These are phyloP conservation scores for Campoplex nolae DNA, from an alignment of 2,888 invertebrate genomes.

Conservation along the genomic window DNA sequence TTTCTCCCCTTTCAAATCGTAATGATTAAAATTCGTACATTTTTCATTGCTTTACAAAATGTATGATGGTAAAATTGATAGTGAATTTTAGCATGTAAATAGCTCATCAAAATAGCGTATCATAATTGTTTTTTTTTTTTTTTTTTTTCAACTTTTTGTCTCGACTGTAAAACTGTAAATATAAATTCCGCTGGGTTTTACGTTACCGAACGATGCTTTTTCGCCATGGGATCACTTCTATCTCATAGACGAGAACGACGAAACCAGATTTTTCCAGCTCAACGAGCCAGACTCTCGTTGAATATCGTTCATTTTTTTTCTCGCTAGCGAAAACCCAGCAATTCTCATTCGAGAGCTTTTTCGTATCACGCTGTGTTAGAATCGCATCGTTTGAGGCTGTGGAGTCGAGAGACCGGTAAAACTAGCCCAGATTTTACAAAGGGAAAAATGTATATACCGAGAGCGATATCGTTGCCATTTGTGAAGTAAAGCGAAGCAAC, in stretches of 20 bases:
- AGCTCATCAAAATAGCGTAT: neutral
- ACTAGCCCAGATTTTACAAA: constrained; percentile 3
- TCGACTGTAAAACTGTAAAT: neutral
- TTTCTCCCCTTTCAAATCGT: too few relatives aligned
- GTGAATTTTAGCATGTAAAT: neutral
- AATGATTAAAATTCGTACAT: too few relatives aligned
- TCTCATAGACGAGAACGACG: constrained; percentile 1
- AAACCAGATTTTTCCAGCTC: neutral
- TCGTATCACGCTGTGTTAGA: constrained; percentile 34
- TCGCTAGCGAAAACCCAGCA: neutral
- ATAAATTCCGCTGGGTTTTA: neutral
- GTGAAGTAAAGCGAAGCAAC: constrained; percentile 25
- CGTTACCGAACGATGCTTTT: neutral
- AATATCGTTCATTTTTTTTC: constrained; percentile 30
- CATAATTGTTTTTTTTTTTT: neutral
- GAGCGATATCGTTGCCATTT: neutral
- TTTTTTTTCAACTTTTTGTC: neutral
- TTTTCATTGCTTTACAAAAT: neutral
- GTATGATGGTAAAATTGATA: neutral
- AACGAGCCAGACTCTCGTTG: constrained; percentile 9
- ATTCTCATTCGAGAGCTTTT: constrained; percentile 45
- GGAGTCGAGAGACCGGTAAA: neutral
- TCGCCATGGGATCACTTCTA: neutral
- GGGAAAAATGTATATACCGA: neutral
- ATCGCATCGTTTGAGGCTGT: constrained; percentile 40